Percentiles rank a stretch among this genome's conserved stretches.
Evolutionary conservation across 2,113 vertebrate genomes (phyloP).

Genomic region (Cyprinodon variegatus): DNA sequence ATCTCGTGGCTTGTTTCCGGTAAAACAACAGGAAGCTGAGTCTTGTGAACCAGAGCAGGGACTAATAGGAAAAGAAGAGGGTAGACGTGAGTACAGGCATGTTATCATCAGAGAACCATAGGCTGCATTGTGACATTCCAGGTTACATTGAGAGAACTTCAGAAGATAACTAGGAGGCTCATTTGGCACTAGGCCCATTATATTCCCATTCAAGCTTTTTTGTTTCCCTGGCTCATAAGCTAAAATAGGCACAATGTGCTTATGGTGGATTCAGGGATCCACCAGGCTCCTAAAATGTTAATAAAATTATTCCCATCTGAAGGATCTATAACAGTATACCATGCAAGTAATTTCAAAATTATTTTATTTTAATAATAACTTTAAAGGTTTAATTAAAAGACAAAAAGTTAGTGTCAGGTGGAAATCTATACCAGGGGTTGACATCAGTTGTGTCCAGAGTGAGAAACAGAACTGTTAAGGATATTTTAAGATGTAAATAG

Average conservation of each 20-base stretch:
- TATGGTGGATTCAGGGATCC: background rate
- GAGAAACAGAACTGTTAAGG: too few species aligned
- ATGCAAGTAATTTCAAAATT: too few species aligned
- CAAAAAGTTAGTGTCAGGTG: too few species aligned
- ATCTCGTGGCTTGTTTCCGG: constrained; percentile 34
- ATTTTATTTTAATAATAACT: too few species aligned
- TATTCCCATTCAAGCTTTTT: constrained; percentile 2
- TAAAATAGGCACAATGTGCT: background rate
- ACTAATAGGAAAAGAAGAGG: constrained; percentile 23
- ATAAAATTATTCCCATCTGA: too few species aligned
- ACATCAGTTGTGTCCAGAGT: too few species aligned
- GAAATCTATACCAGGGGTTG: too few species aligned
- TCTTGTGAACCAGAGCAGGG: constrained; percentile 42
- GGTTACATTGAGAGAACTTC: constrained; percentile 12
- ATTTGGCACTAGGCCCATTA: background rate
- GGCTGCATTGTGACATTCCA: constrained; percentile 23
- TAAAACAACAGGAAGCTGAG: constrained; percentile 48
- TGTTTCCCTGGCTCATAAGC: background rate
- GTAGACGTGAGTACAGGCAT: constrained; percentile 13
- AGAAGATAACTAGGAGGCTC: constrained; percentile 18
- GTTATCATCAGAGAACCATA: constrained; percentile 26
- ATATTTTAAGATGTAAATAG: too few species aligned
- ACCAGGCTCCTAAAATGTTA: constrained; percentile 14
- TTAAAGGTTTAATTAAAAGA: too few species aligned
- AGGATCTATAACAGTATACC: too few species aligned